These are phyloP conservation scores for Xenopus tropicalis DNA, from an alignment of 2,113 vertebrate species.

Conservation along the genomic window DNA sequence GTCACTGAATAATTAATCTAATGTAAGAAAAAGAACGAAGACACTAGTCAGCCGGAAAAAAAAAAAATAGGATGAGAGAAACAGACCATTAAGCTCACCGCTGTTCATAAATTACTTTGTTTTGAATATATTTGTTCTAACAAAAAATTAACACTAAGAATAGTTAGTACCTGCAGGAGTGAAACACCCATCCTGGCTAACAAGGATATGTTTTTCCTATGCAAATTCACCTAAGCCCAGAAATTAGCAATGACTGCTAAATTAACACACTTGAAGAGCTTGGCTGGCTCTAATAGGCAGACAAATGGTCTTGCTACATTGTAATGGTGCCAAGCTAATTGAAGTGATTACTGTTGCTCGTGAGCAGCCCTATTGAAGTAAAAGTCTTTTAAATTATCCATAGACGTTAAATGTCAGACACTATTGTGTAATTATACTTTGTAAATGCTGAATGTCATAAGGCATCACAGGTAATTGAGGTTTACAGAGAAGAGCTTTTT, in stretches of 20 bases:
- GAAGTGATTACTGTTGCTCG: slow-evolving; percentile 83
- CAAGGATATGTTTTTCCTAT: slow-evolving; percentile 72
- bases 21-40: not conserved
- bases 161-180: slow-evolving; percentile 58
- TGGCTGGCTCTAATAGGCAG: slow-evolving; percentile 80
- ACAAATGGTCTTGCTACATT: slow-evolving; percentile 84
- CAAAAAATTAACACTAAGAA: slow-evolving; percentile 55
- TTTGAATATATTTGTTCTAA: slow-evolving; percentile 57
- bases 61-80: not conserved
- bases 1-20: not conserved
- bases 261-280: slow-evolving; percentile 82
- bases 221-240: slow-evolving; percentile 73
- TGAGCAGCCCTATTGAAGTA: slow-evolving; percentile 75
- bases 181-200: slow-evolving; percentile 69
- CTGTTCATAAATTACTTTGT: slow-evolving; percentile 50
- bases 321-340: slow-evolving; percentile 84
- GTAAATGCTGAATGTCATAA: slow-evolving; percentile 83
- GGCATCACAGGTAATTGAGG: slow-evolving; percentile 83
- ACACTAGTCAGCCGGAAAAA: not conserved
- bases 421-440: slow-evolving; percentile 84
- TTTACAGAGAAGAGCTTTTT: slow-evolving; percentile 81
- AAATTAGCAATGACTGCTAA: slow-evolving; percentile 82
- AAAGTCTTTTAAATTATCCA: slow-evolving; percentile 81
- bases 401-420: slow-evolving; percentile 81
- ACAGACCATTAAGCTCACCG: slow-evolving; percentile 24